These are phyloP conservation scores for Amazona guildingii DNA, from an alignment of 2,113 vertebrate genomes.

Conservation along the genomic window DNA sequence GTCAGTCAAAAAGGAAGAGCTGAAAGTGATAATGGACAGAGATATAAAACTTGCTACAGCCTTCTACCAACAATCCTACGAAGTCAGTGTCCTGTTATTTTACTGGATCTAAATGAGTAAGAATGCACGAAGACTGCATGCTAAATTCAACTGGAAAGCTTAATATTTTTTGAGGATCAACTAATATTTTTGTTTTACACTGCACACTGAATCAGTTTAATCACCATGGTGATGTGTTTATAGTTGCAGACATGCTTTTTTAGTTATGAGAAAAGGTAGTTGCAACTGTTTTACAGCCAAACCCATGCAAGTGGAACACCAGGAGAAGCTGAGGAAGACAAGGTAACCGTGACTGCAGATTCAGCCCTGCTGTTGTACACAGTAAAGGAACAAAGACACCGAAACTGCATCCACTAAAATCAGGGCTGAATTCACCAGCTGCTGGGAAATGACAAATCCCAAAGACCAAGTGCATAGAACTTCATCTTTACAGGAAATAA, in stretches of 20 bases:
- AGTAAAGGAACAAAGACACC: background rate
- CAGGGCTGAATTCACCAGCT: background rate
- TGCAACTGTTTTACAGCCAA: background rate
- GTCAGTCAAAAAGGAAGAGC: background rate
- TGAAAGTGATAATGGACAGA: background rate
- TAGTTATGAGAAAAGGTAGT: background rate
- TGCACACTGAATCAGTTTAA: background rate
- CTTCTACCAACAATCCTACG: background rate
- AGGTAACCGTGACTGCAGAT: background rate
- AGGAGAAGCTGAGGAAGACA: conserved; percentile 2
- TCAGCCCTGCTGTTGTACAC: background rate
- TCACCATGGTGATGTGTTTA: background rate
- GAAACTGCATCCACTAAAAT: background rate
- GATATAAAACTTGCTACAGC: background rate
- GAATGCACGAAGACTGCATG: background rate
- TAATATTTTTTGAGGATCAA: background rate
- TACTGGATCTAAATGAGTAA: background rate
- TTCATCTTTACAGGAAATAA: background rate
- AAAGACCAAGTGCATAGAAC: background rate
- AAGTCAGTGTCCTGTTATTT: background rate
- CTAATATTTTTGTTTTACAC: background rate
- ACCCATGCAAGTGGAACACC: background rate
- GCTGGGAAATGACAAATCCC: background rate
- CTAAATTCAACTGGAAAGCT: background rate
- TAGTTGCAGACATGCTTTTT: background rate